These are phyloP conservation scores for Platerodrilus igneus DNA, from an alignment of 2,888 invertebrate genomes.

Conservation along the genomic window DNA sequence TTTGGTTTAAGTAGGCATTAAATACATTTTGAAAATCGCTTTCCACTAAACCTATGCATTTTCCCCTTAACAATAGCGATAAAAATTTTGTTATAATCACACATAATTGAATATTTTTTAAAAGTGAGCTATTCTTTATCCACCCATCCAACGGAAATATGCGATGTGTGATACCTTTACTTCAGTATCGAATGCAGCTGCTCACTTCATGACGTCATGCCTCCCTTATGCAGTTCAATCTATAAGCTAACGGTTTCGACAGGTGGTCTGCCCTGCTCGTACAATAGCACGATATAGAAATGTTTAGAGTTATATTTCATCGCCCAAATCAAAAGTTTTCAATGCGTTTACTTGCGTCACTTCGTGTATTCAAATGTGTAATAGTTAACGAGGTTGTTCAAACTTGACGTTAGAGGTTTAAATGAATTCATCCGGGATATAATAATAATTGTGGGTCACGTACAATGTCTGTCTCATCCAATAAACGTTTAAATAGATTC, in stretches of 20 bases:
- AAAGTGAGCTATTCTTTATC: too few relatives aligned
- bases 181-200: conserved; percentile 25
- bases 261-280: conserved; percentile 26
- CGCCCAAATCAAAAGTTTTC: conserved; percentile 17
- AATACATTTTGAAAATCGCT: too few relatives aligned
- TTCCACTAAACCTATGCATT: too few relatives aligned
- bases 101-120: too few relatives aligned
- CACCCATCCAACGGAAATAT: too few relatives aligned
- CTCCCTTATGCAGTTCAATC: too few relatives aligned
- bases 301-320: too few relatives aligned
- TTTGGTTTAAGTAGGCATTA: too few relatives aligned
- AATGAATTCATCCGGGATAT: conserved; percentile 37
- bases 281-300: conserved; percentile 24
- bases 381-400: background rate
- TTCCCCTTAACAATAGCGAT: too few relatives aligned
- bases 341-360: conserved; percentile 7
- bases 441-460: conserved; percentile 33
- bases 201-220: conserved; percentile 28
- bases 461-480: conserved; percentile 31
- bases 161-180: too few relatives aligned
- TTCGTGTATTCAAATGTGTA: background rate
- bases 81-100: too few relatives aligned
- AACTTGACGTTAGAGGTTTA: conserved; percentile 12
- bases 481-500: too few relatives aligned
- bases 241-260: conserved; percentile 30